Evolutionary conservation across 1,140 invertebrate genomes (phyloP).

Genomic region (Caerostris extrusa): DNA sequence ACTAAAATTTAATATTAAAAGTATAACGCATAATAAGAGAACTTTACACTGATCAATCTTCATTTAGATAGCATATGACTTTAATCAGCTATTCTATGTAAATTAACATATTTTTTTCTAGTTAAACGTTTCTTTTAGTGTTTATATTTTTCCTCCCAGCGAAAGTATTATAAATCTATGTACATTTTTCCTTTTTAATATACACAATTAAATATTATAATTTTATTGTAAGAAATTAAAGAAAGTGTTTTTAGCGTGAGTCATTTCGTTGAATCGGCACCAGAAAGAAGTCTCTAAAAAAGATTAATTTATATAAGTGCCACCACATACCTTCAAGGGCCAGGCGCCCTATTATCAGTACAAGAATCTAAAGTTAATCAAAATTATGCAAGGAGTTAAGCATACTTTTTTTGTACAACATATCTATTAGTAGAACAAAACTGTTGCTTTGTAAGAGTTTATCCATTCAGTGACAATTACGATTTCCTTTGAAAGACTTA

Average conservation of each 20-base stretch:
- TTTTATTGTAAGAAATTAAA: slow-evolving; percentile 13
- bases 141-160: too few relatives aligned
- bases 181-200: too few relatives aligned
- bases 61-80: too few relatives aligned
- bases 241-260: neutral
- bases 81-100: too few relatives aligned
- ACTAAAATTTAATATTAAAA: too few relatives aligned
- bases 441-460: neutral
- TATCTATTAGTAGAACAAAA: neutral
- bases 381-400: neutral
- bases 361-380: neutral
- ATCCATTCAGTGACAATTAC: neutral
- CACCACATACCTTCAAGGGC: neutral
- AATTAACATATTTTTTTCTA: too few relatives aligned
- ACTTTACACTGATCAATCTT: too few relatives aligned
- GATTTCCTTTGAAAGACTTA: neutral
- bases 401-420: neutral
- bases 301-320: slow-evolving; percentile 21
- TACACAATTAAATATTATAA: too few relatives aligned
- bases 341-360: neutral
- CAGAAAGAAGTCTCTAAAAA: neutral
- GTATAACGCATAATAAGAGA: too few relatives aligned
- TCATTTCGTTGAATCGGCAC: slow-evolving; percentile 14
- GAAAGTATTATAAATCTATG: too few relatives aligned
- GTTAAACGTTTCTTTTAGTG: too few relatives aligned